Base-by-base conservation (phyloP, 2,797 vertebrate genomes). In the Characodon lateralis region DNA sequence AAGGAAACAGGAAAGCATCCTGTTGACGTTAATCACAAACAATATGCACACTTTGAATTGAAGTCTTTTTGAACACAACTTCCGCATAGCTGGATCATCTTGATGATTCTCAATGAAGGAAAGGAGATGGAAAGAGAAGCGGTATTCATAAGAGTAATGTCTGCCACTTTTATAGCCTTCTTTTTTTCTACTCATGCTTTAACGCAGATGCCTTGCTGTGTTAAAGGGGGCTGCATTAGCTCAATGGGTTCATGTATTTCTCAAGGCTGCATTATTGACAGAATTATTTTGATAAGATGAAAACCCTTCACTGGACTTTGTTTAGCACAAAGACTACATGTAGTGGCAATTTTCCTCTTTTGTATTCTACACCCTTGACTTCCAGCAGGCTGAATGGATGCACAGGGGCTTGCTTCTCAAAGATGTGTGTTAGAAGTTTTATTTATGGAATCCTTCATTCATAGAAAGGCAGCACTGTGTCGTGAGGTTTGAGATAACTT, bases 271-370 rank as follows among this genome's bases (percentile, higher is more conserved):
- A 81, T 78, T 77, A 66, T 78, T 72, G 73, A 63, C 73, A 48
- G 28, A 77, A 83, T 83, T 76, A 73, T 58, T 78, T 66, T 61
- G 80, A 80, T 78, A 41, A 51, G 39, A 83, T 83, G 72, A 85
- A 83, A 86, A 81, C 72, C 72, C 75, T 73, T 75, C 12, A 8
- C 5, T 14, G 31, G 65, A 41, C 58, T 75, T 71, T 79, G 69
- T 75, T 59, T 20, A 72, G 58, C 71, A 78, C 77, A 83, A 83
- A 82, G 59, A 43, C 14, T 14, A 68, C 63, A 59, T 20, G 6
- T 2, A 6, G 65, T 2, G 28, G 51, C 56, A 82, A 51, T 81
- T 77, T 85, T 58, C 26, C 72, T 63, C 70, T 72, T 79, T 81
- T 87, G 46, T 76, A 12, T 72, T 22, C 13, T 43, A 76, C 73